Evolutionary conservation across 1,140 invertebrate genomes (phyloP).

Genomic region (Acromyrmex echinatior): DNA sequence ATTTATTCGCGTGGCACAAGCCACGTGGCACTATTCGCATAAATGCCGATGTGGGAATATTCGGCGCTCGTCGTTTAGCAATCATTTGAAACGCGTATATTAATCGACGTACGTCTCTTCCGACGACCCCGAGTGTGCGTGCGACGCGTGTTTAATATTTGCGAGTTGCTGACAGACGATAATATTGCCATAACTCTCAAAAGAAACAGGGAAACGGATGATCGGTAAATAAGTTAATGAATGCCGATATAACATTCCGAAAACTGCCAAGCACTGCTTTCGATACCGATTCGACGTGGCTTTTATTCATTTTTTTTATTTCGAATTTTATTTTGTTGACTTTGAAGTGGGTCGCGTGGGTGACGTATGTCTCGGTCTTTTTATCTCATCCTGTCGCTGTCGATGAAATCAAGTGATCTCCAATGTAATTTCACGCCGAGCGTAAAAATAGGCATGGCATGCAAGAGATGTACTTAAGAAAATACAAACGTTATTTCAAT

Average conservation of each 20-base stretch:
- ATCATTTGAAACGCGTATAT: slow-evolving; percentile 8
- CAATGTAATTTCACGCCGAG: neutral
- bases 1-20: slow-evolving; percentile 16
- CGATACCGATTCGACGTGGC: neutral
- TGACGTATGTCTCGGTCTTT: neutral
- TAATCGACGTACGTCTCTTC: slow-evolving; percentile 28
- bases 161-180: neutral
- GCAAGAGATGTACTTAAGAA: neutral
- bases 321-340: neutral
- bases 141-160: neutral
- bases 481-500: neutral
- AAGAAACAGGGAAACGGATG: neutral
- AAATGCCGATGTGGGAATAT: slow-evolving; percentile 56
- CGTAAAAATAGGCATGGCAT: neutral
- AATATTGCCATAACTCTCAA: neutral
- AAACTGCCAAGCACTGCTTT: neutral
- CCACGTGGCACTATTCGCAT: neutral
- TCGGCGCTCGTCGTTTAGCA: slow-evolving; percentile 22
- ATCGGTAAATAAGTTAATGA: neutral
- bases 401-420: neutral
- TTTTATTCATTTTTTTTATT: slow-evolving; percentile 16
- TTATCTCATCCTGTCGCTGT: neutral
- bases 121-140: slow-evolving; percentile 19
- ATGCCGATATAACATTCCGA: neutral
- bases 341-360: neutral